Conservation (phyloP, 1,140 invertebrate genomes). For the Diorhabda elongata region DNA sequence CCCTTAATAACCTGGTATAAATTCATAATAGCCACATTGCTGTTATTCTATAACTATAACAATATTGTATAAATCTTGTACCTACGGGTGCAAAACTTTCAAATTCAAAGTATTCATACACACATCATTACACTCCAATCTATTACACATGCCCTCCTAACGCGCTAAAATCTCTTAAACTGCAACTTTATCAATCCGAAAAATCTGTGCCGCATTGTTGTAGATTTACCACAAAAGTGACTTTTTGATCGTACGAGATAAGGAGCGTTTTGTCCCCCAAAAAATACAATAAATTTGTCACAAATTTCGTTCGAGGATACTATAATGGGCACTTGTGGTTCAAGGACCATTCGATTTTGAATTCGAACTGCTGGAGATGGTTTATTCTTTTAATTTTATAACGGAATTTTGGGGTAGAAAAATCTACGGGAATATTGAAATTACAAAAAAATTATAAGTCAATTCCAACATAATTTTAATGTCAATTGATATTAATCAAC, state of each 20-base stretch:
- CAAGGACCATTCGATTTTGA: not conserved
- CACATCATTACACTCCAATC: not conserved
- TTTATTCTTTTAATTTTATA: not conserved
- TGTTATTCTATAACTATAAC: too few species aligned
- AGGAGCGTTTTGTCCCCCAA: not conserved
- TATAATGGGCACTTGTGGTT: not conserved
- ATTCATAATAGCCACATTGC: too few species aligned
- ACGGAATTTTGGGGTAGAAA: not conserved
- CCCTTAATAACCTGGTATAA: too few species aligned
- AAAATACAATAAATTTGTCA: not conserved
- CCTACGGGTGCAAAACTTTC: too few species aligned
- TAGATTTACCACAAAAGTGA: slow-evolving; percentile 2
- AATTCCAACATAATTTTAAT: too few species aligned
- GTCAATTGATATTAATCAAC: too few species aligned
- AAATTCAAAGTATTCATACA: not conserved
- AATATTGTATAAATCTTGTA: too few species aligned
- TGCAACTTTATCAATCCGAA: not conserved
- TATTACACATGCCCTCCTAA: not conserved
- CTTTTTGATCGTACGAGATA: not conserved
- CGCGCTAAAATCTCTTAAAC: not conserved
- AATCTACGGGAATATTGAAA: too few species aligned
- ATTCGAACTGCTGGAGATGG: not conserved
- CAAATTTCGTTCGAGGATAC: not conserved
- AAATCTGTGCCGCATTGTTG: not conserved
- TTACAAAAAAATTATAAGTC: too few species aligned